A percentile compares a stretch with the other conserved stretches of the same genome.
Evolutionary conservation across 2,888 invertebrate genomes (phyloP).

Genomic region (Erebia ligea): DNA sequence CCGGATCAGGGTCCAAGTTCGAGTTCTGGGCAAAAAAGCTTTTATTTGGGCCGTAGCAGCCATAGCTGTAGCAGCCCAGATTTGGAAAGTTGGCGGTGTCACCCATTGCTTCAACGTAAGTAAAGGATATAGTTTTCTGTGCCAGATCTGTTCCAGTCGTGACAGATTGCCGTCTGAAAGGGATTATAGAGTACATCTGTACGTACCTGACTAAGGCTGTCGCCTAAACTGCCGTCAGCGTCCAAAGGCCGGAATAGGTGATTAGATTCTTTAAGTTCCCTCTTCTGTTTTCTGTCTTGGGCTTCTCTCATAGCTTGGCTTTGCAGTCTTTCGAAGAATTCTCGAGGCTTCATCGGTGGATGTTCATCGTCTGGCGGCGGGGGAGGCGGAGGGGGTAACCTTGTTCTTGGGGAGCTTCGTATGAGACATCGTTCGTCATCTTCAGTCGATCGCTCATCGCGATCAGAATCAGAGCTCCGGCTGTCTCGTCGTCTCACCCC

Average conservation of each 20-base stretch:
- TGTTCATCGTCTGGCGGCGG: constrained; percentile 76
- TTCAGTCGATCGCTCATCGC: constrained; percentile 78
- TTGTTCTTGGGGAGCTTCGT: constrained; percentile 71
- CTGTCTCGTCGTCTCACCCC: constrained; percentile 81
- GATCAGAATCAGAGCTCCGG: constrained; percentile 77
- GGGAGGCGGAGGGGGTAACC: constrained; percentile 74
- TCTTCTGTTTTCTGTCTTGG: constrained; percentile 65
- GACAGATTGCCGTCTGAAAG: no score
- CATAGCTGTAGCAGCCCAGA: no score
- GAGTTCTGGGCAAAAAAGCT: neutral
- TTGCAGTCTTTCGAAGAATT: constrained; percentile 79
- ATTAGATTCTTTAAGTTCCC: constrained; percentile 61
- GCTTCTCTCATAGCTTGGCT: constrained; percentile 77
- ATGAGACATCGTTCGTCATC: constrained; percentile 75
- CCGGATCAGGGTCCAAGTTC: no score
- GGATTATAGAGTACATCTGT: neutral
- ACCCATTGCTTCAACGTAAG: no score
- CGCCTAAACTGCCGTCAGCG: constrained; percentile 74
- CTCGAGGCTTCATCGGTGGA: constrained; percentile 82
- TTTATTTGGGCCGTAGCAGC: no score
- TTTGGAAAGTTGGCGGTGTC: no score
- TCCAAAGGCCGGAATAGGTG: constrained; percentile 70
- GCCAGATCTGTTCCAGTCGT: neutral
- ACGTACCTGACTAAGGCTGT: constrained; percentile 80
- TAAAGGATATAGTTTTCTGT: neutral